Percentiles rank a stretch among this genome's conserved stretches.
These are phyloP conservation scores for Cardinalis cardinalis DNA, from an alignment of 2,113 vertebrate species.

Conservation along the genomic window DNA sequence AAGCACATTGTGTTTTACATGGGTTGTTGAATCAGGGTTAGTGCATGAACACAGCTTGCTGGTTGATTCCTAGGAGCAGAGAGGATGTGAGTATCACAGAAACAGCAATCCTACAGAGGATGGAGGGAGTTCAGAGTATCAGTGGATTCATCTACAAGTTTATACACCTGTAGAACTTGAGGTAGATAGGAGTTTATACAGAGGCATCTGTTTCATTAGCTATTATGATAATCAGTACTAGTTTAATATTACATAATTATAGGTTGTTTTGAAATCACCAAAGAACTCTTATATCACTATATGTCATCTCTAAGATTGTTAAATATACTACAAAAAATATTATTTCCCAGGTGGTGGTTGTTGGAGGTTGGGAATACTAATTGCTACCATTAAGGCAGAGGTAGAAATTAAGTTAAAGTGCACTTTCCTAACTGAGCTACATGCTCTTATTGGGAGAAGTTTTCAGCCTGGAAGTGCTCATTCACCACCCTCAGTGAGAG, in stretches of 20 bases:
- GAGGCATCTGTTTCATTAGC: slow-evolving; percentile 15
- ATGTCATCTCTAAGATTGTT: background rate
- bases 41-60: background rate
- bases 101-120: background rate
- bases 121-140: background rate
- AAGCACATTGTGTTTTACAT: background rate
- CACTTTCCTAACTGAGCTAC: background rate
- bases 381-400: background rate
- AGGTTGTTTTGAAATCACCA: slow-evolving; percentile 29
- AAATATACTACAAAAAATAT: background rate
- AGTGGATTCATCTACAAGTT: background rate
- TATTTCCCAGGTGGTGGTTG: background rate
- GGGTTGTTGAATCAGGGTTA: background rate
- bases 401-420: accelerated
- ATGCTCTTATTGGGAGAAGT: background rate
- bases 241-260: background rate
- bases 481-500: background rate
- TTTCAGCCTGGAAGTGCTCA: background rate
- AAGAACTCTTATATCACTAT: background rate
- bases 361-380: background rate
- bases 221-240: background rate
- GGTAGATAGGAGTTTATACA: background rate
- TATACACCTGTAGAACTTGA: background rate
- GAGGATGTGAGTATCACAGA: background rate
- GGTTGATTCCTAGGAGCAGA: background rate